These are phyloP conservation scores for Pseudopipra pipra DNA, from an alignment of 2,113 vertebrate species.

Conservation along the genomic window DNA sequence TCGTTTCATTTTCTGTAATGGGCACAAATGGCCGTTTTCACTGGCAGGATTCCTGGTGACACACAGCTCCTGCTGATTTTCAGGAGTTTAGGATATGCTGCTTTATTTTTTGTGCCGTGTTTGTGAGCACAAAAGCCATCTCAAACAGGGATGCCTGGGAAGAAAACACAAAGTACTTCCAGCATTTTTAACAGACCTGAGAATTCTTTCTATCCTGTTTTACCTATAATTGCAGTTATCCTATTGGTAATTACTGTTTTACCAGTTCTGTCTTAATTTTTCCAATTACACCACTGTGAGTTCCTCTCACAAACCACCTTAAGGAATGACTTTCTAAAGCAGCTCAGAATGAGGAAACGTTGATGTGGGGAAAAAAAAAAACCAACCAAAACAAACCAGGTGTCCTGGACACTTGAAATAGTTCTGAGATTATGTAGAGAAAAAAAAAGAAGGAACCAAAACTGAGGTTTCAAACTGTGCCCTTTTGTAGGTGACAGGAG, in stretches of 20 bases:
- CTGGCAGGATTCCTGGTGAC: neutral
- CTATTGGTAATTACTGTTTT: neutral
- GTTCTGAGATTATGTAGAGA: neutral
- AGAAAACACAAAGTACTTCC: neutral
- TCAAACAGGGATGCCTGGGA: neutral
- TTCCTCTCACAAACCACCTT: neutral
- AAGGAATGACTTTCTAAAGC: neutral
- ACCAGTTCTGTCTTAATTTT: neutral
- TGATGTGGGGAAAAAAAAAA: neutral
- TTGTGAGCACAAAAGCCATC: neutral
- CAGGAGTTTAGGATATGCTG: neutral
- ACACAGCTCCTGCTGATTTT: neutral
- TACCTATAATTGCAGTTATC: neutral
- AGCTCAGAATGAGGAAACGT: accelerated
- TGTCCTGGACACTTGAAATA: neutral
- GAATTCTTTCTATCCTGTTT: neutral
- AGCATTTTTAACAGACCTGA: neutral
- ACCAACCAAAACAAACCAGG: neutral
- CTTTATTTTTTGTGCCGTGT: neutral
- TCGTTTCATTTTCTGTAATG: neutral
- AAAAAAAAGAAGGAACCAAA: neutral
- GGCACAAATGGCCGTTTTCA: accelerated
- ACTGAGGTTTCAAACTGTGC: neutral
- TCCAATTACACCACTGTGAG: accelerated
- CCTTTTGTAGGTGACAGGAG: neutral